Base-by-base conservation (phyloP, 2,113 vertebrate genomes). In the Podiceps cristatus region DNA sequence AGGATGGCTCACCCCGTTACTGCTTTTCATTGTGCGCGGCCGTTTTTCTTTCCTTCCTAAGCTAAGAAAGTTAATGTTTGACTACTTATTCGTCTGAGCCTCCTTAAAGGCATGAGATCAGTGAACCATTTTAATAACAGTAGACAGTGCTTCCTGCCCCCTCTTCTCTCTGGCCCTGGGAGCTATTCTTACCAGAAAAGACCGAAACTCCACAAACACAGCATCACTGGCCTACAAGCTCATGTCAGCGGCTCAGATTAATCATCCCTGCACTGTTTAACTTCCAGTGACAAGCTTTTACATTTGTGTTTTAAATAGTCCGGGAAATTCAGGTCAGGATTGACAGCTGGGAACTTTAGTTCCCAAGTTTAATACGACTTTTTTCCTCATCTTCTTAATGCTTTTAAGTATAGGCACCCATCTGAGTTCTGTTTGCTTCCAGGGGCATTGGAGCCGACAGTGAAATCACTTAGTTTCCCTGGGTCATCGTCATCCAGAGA, bases 41-140 rank as follows among this genome's bases (percentile, higher is more conserved):
- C 1, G 2, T 44, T 81, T 69, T 91, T 22, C 42, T 78, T 88
- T 72, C 44, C 33, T 79, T 82, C 82, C 52, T 52, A 35, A 85
- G 77, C 69, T 53, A 37, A 79, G 90, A 94, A 96, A 69, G 60
- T 96, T 96, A 94, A 93, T 75, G 27, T 84, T 79, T 89, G 87
- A 78, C 95, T 96, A 7, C 78, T 85, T 91, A 45, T 96, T 94
- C 15, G 0, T 18, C 73, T 14, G 11, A 87, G 53, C 33, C 84
- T 91, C 90, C 96, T 96, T 82, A 88, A 78, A 96, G 87, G 93
- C 95, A 93, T 69, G 90, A 95, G 90, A 63, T 92, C 96, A 97
- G 77, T 45, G 81, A 90, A 96, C 81, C 96, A 86, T 96, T 96
- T 94, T 96, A 96, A 96, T 82, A 90, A 60, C 74, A 79, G 66